A percentile compares a stretch with the other conserved stretches of the same genome.
These are phyloP conservation scores for Limenitis camilla DNA, from an alignment of 2,888 invertebrate genomes.

Conservation along the genomic window DNA sequence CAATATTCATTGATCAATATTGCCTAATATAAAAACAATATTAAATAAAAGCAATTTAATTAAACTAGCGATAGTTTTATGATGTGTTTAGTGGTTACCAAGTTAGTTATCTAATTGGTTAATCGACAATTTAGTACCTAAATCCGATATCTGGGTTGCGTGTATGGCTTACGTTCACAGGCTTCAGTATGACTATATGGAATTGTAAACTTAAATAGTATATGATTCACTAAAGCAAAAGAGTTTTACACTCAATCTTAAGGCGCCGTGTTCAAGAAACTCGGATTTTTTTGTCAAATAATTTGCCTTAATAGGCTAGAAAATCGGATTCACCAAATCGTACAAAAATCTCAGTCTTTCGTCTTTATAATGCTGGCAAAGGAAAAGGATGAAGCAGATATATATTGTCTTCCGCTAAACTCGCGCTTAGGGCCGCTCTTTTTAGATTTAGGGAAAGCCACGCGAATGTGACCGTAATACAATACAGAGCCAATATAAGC, in stretches of 20 bases:
- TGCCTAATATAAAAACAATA: too few relatives aligned
- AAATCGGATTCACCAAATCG: background rate
- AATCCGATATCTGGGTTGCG: too few relatives aligned
- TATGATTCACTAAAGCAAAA: too few relatives aligned
- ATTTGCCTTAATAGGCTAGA: background rate
- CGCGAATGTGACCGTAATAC: slow-evolving; percentile 16
- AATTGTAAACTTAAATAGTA: too few relatives aligned
- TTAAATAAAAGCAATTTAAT: too few relatives aligned
- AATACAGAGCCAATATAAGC: slow-evolving; percentile 1
- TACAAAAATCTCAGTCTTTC: background rate
- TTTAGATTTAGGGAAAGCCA: slow-evolving; percentile 14
- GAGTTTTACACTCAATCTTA: background rate
- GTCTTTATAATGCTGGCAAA: slow-evolving; percentile 4
- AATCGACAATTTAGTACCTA: too few relatives aligned
- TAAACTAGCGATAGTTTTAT: too few relatives aligned
- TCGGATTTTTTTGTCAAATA: background rate
- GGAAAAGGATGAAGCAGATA: slow-evolving; percentile 1
- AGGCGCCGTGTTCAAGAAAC: background rate
- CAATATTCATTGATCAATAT: too few relatives aligned
- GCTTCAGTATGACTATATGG: too few relatives aligned
- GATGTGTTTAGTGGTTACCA: too few relatives aligned
- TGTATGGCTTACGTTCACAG: too few relatives aligned
- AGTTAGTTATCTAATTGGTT: too few relatives aligned
- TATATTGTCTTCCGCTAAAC: slow-evolving; percentile 9
- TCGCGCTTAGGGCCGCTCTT: slow-evolving; percentile 7